Evolutionary conservation across 2,113 vertebrate genomes (phyloP), one percentile per base, ranked within the genome.

Genomic region (Gracilinanus agilis): DNA sequence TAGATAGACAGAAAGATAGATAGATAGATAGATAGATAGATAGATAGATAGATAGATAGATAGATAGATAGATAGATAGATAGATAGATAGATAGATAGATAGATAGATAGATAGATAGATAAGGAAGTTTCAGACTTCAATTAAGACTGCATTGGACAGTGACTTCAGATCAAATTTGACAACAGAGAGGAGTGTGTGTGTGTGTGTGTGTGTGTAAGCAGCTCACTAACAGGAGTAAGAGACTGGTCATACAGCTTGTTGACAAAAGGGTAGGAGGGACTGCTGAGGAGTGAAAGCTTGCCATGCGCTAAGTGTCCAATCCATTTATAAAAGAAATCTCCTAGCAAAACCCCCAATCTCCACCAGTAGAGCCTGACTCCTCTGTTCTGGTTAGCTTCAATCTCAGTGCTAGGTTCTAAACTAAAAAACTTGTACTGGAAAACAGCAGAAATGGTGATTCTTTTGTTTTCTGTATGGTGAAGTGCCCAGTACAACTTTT

Each of bases 91-190:
- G 49, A 49, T 49, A 49, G 49, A 49, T 49, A 49, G 49, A 49
- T 49, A 49, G 49, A 49, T 49, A 49, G 49, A 49, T 49, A 49
- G 49, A 49, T 5, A 49, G 49, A 49, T 5, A 49, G 49, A n/a
- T 27, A 56, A 91, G 6, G 8, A 0, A 88, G 49, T 11, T 16
- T 75, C 67, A 75, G 25, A 6, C 0, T 88, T 88, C 90, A 88
- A 24, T 67, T 0, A 29, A 67, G 27, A n/a, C 12, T 40, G 16
- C 16, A n/a, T 24, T n/a, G 58, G 91, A 93, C 83, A 16, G 90
- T 1, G 89, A 53, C 27, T 95, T 67, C 88, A 67, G 54, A 61
- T 12, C 67, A 97, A 19, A 96, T 25, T 90, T 90, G 29, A 90
- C 2, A 4, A 25, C 0, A 29, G 2, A 49, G 54, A 23, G 56